Base-by-base conservation (phyloP, 2,888 invertebrate species). In the Zaprionus lineosus region DNA sequence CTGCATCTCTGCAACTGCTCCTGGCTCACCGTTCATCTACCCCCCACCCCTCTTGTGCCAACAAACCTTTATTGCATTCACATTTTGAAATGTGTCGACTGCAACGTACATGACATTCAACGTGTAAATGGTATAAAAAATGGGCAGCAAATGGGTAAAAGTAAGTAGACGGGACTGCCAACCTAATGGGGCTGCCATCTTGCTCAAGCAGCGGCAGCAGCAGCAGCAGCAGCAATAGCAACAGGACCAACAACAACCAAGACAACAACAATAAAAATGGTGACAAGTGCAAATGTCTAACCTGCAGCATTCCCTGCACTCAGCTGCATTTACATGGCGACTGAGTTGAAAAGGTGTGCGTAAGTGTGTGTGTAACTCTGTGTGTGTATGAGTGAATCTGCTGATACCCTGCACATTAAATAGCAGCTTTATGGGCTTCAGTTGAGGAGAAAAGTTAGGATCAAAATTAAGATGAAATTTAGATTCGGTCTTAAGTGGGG, bases 81-180 rank as follows among this genome's bases (percentile, higher is more conserved):
- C 14, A 28, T 46, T 47, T 37, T 55, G 52, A 57, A 79, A 79
- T 62, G 62, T 69, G 66, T 63, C 46, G 53, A 58, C 58, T 59
- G 66, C 61, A 60, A 8, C 36, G 48, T 12, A 55, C 57, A 52
- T 40, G 61, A 67, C 50, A 63, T 65, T 60, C 58, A 71, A 51
- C 46, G 74, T 65, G 77, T 81, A 84, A 78, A 78, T 67, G 81
- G 60, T 57, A 70, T 70, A 76, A 73, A 84, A 76, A 84, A 67
- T 55, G 62, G n/a, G 62, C 51, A 52, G 44, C 40, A 46, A 26
- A 11, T 46, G 15, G 9, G 2, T 11, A 7, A n/a, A n/a, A n/a
- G 5, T 6, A 6, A 18, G n/a, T 24, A 33, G 14, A 33, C n/a
- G 3, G n/a, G n/a, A 16, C 29, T 40, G 52, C 14, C 44, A 41